Evolutionary conservation across 2,888 invertebrate species (phyloP), one percentile per base, ranked within the genome.

Genomic region (Spialia ferax): DNA sequence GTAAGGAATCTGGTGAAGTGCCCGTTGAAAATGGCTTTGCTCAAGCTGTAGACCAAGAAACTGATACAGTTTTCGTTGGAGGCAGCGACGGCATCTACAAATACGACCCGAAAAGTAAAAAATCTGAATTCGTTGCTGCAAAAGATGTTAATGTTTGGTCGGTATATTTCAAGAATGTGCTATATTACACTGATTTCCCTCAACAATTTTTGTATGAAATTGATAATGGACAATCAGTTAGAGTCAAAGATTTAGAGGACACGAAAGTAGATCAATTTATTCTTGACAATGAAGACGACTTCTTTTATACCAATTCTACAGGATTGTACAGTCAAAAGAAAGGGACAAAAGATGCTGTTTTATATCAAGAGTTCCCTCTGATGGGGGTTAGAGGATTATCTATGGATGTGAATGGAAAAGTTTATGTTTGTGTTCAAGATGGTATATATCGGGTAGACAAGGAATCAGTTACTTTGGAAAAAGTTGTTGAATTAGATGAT

Each of bases 1-100:
- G 83, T 0, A 86, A 86, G 66, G 82, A 86, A 63, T 86, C 84
- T 35, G 76, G 71, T 22, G 79, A 82, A 8, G 80, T 91, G 8
- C 84, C 79, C 1, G 72, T 88, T 0, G 72, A 69, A 0, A 86
- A 89, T 32, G 91, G 89, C 0, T 90, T 90, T 35, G 84, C 88
- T 1, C 89, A 88, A 77, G 74, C 89, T 1, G 84, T 91, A 0
- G 86, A 91, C 66, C 80, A 81, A 32, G 74, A 75, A 22, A 82
- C 77, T 5, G 82, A 88, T 11, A 80, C 81, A 1, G 78, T 86
- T 1, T 91, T 87, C 29, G 85, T 91, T 20, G 91, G 91, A 20
- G 85, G 85, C 0, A 82, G 81, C 15, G 78, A 87, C 32, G 91
- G 91, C 0, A 79, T 91, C 20, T 91, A 87, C 69, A 89, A 86